phyloP scores from a whole-genome alignment of 2,888 invertebrate genomes.

The Chymomyza procnemis region DNA sequence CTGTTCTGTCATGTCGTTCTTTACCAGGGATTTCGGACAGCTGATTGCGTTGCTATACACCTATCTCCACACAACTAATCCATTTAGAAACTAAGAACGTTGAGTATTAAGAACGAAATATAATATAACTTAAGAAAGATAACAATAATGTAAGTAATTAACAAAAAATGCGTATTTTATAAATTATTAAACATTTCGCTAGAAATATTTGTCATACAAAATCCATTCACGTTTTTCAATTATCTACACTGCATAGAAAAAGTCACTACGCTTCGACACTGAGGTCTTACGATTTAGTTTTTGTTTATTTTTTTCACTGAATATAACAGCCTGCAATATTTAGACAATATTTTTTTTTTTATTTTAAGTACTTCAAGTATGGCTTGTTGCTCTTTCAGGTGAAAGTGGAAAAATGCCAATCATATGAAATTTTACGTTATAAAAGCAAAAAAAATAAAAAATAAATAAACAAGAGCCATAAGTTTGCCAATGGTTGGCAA shows the following conservation, averaged over 20 bases:
- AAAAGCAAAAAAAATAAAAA: conserved; percentile 30
- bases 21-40: too few relatives aligned
- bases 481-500: conserved; percentile 32
- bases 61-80: too few relatives aligned
- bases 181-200: neutral
- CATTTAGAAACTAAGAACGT: too few relatives aligned
- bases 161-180: neutral
- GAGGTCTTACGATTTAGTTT: neutral
- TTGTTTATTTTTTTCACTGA: neutral
- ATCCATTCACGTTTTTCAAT: neutral
- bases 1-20: too few relatives aligned
- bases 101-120: too few relatives aligned
- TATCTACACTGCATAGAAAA: neutral
- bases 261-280: neutral
- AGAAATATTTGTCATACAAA: too few relatives aligned
- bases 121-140: too few relatives aligned
- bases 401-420: conserved; percentile 58
- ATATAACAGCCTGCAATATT: neutral
- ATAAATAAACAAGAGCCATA: conserved; percentile 29
- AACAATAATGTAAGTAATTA: neutral
- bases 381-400: conserved; percentile 23
- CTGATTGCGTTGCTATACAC: too few relatives aligned
- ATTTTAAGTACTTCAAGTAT: neutral
- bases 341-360: neutral
- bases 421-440: conserved; percentile 61